These are phyloP conservation scores for Hymenochirus boettgeri DNA, from an alignment of 2,113 vertebrate genomes.

Conservation along the genomic window DNA sequence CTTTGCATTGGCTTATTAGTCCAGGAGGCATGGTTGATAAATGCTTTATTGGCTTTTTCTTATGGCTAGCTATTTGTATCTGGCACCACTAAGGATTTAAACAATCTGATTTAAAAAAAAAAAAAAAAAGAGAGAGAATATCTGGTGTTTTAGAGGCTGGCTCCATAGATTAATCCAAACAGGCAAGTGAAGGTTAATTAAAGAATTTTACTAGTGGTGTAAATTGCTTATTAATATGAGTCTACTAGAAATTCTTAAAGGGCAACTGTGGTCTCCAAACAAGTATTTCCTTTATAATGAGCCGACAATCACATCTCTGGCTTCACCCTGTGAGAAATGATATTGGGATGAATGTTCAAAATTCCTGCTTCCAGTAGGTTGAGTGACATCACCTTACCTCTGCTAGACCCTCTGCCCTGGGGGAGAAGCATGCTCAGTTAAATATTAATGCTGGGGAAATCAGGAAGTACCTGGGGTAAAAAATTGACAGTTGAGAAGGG, in stretches of 20 bases:
- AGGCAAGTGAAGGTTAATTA: constrained; percentile 60
- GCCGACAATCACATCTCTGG: too few species aligned
- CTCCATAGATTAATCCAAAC: constrained; percentile 54
- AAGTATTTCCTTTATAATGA: too few species aligned
- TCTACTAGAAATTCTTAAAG: constrained; percentile 47
- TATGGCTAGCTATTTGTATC: constrained; percentile 46
- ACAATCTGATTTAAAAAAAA: constrained; percentile 50
- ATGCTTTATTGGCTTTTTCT: constrained; percentile 47
- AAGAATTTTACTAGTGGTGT: constrained; percentile 49
- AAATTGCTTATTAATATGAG: constrained; percentile 53
- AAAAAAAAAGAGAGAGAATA: constrained; percentile 48
- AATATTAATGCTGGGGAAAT: too few species aligned
- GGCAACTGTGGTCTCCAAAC: too few species aligned
- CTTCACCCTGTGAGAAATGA: too few species aligned
- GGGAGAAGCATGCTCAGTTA: too few species aligned
- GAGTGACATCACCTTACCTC: too few species aligned
- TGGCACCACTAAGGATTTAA: constrained; percentile 52
- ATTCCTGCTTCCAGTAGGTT: too few species aligned
- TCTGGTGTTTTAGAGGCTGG: constrained; percentile 52
- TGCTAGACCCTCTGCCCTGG: too few species aligned
- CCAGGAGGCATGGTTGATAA: constrained; percentile 50
- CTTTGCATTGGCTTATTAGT: constrained; percentile 41
- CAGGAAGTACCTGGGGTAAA: too few species aligned
- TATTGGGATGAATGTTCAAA: too few species aligned
- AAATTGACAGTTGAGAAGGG: too few species aligned